A percentile compares a stretch with the other conserved stretches of the same genome.
These are phyloP conservation scores for Pangasius macronema DNA, from an alignment of 2,797 vertebrate genomes.

Conservation along the genomic window DNA sequence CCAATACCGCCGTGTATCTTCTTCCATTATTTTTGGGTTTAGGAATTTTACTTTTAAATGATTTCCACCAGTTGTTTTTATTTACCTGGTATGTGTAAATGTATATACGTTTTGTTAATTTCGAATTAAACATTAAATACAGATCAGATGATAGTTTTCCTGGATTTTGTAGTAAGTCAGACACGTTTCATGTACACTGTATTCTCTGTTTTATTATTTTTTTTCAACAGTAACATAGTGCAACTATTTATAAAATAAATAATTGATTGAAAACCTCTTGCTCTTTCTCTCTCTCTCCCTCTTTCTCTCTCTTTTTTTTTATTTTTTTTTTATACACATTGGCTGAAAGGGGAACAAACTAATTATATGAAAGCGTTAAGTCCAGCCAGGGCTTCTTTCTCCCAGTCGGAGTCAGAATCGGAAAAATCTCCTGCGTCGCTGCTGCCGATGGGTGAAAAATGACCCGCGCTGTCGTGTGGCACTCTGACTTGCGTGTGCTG, in stretches of 20 bases:
- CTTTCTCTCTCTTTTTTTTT: background rate
- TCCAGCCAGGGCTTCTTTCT: conserved; percentile 71
- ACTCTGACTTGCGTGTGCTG: conserved; percentile 55
- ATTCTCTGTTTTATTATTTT: conserved; percentile 32
- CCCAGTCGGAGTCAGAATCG: conserved; percentile 80
- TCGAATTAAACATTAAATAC: conserved; percentile 70
- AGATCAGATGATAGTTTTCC: conserved; percentile 20
- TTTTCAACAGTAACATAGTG: conserved; percentile 45
- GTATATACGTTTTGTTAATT: conserved; percentile 76
- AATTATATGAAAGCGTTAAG: conserved; percentile 70
- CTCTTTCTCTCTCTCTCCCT: too few species aligned
- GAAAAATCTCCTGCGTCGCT: conserved; percentile 68
- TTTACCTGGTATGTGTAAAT: conserved; percentile 74
- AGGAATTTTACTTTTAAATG: conserved; percentile 35
- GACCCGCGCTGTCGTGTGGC: conserved; percentile 58
- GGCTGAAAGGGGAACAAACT: background rate
- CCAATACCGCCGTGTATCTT: background rate
- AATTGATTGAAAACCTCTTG: conserved; percentile 22
- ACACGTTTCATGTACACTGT: conserved; percentile 29
- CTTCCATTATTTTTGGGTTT: conserved; percentile 24
- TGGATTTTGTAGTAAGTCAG: conserved; percentile 57
- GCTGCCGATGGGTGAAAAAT: conserved; percentile 74
- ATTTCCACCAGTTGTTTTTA: conserved; percentile 67
- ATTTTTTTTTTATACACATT: background rate
- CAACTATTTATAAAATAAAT: conserved; percentile 59